Conservation (phyloP, 2,113 vertebrate species). For the Passer domesticus region DNA sequence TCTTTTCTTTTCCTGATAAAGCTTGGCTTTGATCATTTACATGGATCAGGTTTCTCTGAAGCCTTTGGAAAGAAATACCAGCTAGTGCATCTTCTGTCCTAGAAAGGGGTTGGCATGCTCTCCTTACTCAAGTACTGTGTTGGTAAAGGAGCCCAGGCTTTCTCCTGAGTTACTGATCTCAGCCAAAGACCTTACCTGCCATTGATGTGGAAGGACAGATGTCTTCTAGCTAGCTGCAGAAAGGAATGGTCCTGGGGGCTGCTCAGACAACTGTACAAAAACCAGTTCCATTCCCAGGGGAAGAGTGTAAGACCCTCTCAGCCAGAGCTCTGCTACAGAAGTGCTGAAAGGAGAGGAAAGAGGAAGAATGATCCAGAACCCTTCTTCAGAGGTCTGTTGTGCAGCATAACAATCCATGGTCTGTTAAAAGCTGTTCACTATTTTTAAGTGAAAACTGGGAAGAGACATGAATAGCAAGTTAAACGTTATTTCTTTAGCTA, state of each 20-base stretch:
- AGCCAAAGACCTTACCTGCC: background rate
- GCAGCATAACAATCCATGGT: background rate
- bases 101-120: background rate
- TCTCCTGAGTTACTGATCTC: background rate
- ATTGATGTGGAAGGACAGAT: background rate
- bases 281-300: background rate
- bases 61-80: background rate
- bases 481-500: background rate
- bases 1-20: background rate
- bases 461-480: background rate
- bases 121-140: background rate
- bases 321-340: background rate
- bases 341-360: background rate
- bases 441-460: background rate
- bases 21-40: background rate
- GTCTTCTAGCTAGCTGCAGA: background rate
- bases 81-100: background rate
- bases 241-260: background rate
- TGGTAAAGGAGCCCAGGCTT: background rate
- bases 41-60: background rate
- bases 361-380: background rate
- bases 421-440: background rate
- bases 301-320: background rate
- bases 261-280: background rate
- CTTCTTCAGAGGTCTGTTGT: background rate